A percentile compares a stretch with the other conserved stretches of the same genome.
These are phyloP conservation scores for Brevimyrus niger DNA, from an alignment of 2,113 vertebrate species.

Conservation along the genomic window DNA sequence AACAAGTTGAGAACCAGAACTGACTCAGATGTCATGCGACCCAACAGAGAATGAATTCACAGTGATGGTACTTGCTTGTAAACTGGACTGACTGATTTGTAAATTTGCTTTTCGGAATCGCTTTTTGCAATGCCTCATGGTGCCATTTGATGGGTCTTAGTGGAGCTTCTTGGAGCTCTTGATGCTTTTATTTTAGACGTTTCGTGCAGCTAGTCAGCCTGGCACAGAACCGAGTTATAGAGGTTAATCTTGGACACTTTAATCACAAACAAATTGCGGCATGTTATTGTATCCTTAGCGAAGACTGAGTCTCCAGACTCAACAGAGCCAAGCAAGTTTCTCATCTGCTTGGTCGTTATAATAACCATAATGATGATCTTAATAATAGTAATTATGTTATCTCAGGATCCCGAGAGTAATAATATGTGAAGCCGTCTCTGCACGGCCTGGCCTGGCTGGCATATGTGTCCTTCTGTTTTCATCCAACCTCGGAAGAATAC, in stretches of 20 bases:
- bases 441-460: constrained; percentile 22
- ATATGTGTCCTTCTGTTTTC: constrained; percentile 34
- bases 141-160: constrained; percentile 33
- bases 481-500: constrained; percentile 18
- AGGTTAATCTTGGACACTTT: neutral
- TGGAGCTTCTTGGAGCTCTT: constrained; percentile 39
- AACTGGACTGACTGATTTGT: neutral
- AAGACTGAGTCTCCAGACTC: constrained; percentile 13
- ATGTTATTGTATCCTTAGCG: constrained; percentile 26
- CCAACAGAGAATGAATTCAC: neutral
- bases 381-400: constrained; percentile 39
- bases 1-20: neutral
- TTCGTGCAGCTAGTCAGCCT: neutral
- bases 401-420: constrained; percentile 30
- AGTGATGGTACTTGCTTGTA: neutral
- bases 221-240: neutral
- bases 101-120: constrained; percentile 13
- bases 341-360: constrained; percentile 15
- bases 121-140: constrained; percentile 40
- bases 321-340: constrained; percentile 4
- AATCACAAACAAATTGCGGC: neutral
- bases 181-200: constrained; percentile 24
- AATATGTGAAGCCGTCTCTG: constrained; percentile 33
- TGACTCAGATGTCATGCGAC: neutral
- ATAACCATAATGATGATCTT: constrained; percentile 29